Percentiles rank a stretch among this genome's conserved stretches.
Conservation (phyloP, 2,113 vertebrate genomes). For the Vanacampus margaritifer region DNA sequence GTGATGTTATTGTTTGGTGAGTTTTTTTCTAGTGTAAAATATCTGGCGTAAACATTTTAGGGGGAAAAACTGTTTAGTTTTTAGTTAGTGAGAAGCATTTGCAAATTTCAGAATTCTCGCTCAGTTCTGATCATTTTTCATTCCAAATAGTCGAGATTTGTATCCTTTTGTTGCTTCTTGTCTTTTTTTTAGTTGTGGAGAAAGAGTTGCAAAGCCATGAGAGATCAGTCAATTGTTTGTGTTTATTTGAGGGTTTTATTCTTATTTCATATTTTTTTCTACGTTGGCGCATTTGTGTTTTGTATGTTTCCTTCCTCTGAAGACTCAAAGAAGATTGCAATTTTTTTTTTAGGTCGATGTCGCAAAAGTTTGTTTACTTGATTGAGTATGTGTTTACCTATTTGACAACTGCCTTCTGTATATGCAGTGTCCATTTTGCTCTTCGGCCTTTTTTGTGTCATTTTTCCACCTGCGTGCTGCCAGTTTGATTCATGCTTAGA, state of each 20-base stretch:
- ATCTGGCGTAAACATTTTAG: no score
- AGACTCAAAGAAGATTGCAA: no score
- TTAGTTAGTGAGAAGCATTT: no score
- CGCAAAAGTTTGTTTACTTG: slow-evolving; percentile 31
- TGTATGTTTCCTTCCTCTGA: neutral
- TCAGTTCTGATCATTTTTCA: no score
- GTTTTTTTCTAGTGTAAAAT: no score
- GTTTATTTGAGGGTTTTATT: slow-evolving; percentile 14
- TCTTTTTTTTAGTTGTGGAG: slow-evolving; percentile 15
- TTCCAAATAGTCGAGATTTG: no score
- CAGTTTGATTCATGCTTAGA: neutral
- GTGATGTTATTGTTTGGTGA: no score
- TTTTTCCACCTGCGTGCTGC: slow-evolving; percentile 4
- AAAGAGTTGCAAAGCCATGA: slow-evolving; percentile 47
- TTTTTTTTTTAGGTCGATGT: neutral
- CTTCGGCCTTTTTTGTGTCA: neutral
- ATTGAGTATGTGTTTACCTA: slow-evolving; percentile 35
- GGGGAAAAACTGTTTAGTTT: no score
- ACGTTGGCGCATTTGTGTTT: slow-evolving; percentile 36
- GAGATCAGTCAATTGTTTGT: slow-evolving; percentile 37
- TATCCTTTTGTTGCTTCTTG: slow-evolving; percentile 4
- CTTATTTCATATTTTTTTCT: slow-evolving; percentile 16
- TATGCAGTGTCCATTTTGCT: slow-evolving; percentile 8
- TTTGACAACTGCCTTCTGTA: slow-evolving; percentile 19
- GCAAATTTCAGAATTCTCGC: no score